A percentile compares a stretch with the other conserved stretches of the same genome.
These are phyloP conservation scores for Seladonia tumulorum DNA, from an alignment of 2,888 invertebrate genomes.

Conservation along the genomic window DNA sequence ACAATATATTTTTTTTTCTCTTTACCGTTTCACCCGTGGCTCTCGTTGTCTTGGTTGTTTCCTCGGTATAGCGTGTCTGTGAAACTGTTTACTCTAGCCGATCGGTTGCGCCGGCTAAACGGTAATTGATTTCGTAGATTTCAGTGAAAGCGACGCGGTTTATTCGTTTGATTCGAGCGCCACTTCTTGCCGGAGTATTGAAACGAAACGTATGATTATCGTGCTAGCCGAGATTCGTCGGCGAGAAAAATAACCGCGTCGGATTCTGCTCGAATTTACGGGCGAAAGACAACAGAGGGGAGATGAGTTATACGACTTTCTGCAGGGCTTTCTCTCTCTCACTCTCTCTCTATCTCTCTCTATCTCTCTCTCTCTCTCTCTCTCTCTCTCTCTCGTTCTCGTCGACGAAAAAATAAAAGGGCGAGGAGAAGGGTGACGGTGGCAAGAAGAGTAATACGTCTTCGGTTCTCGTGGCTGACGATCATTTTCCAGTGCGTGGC, in stretches of 20 bases:
- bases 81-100: too few species aligned
- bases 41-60: too few species aligned
- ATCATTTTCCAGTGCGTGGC: conserved; percentile 65
- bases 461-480: conserved; percentile 43
- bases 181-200: not conserved
- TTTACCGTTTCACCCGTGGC: not conserved
- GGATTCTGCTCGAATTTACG: not conserved
- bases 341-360: not conserved
- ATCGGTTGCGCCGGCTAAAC: not conserved
- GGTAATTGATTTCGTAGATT: not conserved
- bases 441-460: conserved; percentile 62
- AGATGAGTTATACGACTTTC: conserved; percentile 6
- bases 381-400: too few species aligned
- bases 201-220: not conserved
- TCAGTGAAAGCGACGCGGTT: not conserved
- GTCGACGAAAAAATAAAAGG: not conserved
- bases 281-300: not conserved
- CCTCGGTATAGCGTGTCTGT: too few species aligned
- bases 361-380: not conserved
- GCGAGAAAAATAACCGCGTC: not conserved
- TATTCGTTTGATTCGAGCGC: not conserved
- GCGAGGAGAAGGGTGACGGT: conserved; percentile 13
- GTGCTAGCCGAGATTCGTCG: not conserved
- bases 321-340: not conserved
- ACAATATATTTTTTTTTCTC: too few species aligned